Percentiles rank a stretch among this genome's conserved stretches.
These are phyloP conservation scores for Tenthredo scrophulariae DNA, from an alignment of 2,888 invertebrate genomes.

Conservation along the genomic window DNA sequence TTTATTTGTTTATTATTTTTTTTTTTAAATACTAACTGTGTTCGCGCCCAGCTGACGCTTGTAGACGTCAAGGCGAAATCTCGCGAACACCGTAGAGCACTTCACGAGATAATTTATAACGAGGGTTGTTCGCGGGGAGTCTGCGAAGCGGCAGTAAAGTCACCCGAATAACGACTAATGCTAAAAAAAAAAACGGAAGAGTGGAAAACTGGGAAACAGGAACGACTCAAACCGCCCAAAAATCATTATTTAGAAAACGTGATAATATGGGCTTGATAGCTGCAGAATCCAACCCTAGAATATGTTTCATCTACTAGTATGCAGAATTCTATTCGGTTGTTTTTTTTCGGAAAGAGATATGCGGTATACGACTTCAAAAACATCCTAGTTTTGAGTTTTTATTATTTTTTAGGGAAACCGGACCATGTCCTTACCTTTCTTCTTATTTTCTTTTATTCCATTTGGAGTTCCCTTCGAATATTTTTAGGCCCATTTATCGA, in stretches of 20 bases:
- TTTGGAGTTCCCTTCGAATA: not conserved
- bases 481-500: not conserved
- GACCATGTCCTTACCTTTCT: not conserved
- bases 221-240: not conserved
- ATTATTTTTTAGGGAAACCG: not conserved
- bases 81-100: constrained; percentile 38
- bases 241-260: not conserved
- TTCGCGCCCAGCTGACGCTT: constrained; percentile 37
- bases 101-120: constrained; percentile 45
- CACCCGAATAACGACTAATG: constrained; percentile 5
- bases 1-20: not conserved
- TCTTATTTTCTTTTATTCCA: not conserved
- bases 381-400: not conserved
- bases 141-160: constrained; percentile 34
- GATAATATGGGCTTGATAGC: not conserved
- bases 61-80: constrained; percentile 15
- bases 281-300: not conserved
- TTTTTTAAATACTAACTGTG: constrained; percentile 7
- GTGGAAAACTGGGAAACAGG: not conserved
- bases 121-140: constrained; percentile 27
- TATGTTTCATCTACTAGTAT: not conserved
- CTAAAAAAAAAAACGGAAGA: not conserved
- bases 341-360: not conserved
- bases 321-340: not conserved
- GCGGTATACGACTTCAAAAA: not conserved